Evolutionary conservation across 2,113 vertebrate genomes (phyloP), one percentile per base, ranked within the genome.

Genomic region (Gulo gulo): DNA sequence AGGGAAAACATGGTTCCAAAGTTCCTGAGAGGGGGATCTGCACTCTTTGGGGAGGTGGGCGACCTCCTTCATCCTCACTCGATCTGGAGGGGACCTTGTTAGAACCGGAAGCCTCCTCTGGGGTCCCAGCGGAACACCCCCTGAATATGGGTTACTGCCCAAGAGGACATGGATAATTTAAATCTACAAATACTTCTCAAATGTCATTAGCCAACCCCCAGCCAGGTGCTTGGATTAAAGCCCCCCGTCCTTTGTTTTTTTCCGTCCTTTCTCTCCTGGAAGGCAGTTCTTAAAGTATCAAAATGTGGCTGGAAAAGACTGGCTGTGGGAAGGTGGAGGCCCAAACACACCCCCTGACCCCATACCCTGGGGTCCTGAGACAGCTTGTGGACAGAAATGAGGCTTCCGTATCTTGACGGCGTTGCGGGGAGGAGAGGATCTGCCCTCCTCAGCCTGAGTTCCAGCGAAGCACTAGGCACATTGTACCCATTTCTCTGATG

Each of bases 201-300:
- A 45, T 0, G 1, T 39, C 21, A 7, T 47, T 65, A 88, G 76
- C 23, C 63, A 69, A 50, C 0, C 34, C n/a, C 15, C 61, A 23
- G 57, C 69, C 87, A 52, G 90, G 91, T 92, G 88, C 84, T 92
- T 16, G 23, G 16, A 24, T 65, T 2, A 50, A 42, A 95, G 67
- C 16, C 67, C 29, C 69, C 1, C 12, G 8, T 39, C 4, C 57
- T 23, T 16, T 10, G 52, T 45, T 12, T 20, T 65, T 8, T 23
- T 50, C 11, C 15, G 1, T 45, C 74, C 34, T 42, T 59, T 69
- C 45, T 57, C 36, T 95, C 67, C 34, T 50, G 61, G 83, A 95
- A 92, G n/a, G 36, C 6, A 21, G 21, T 14, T 23, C 42, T 57
- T 15, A 71, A 76, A 45, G 18, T 69, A 89, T 96, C 24, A 47